These are phyloP conservation scores for Sturnus vulgaris DNA, from an alignment of 2,113 vertebrate species.

Conservation along the genomic window DNA sequence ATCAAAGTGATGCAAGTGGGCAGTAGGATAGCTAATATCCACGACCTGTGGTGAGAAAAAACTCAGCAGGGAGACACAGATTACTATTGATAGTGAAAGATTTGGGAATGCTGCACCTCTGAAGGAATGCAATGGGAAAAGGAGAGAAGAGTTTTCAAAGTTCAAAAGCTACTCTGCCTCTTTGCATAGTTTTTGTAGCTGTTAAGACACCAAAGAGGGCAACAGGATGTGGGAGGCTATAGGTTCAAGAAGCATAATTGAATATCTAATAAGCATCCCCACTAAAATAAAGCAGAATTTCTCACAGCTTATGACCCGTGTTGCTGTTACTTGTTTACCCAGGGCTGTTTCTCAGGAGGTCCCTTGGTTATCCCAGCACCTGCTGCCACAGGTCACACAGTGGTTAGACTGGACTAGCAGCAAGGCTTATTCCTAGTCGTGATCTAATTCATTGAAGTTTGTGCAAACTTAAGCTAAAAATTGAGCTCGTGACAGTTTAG, in stretches of 20 bases:
- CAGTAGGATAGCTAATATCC: background rate
- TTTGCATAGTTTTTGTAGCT: background rate
- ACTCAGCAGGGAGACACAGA: background rate
- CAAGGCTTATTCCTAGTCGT: background rate
- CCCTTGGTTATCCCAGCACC: background rate
- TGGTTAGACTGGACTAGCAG: background rate
- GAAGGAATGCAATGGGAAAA: background rate
- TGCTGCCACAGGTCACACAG: accelerated
- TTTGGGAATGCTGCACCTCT: background rate
- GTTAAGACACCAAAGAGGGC: background rate
- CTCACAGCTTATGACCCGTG: accelerated
- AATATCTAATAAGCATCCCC: background rate
- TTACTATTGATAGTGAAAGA: background rate
- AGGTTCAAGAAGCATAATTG: background rate
- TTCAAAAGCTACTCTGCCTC: background rate
- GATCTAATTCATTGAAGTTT: background rate
- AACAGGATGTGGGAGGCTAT: background rate
- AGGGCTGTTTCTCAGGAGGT: background rate
- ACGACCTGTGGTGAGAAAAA: background rate
- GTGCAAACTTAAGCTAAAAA: background rate
- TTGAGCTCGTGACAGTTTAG: background rate
- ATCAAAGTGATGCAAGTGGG: background rate
- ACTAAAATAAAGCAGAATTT: background rate
- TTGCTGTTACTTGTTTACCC: background rate
- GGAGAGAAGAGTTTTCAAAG: background rate